Percentiles rank a stretch among this genome's conserved stretches.
phyloP scores from a whole-genome alignment of 2,797 vertebrate species.

The Enteromius paludinosus region DNA sequence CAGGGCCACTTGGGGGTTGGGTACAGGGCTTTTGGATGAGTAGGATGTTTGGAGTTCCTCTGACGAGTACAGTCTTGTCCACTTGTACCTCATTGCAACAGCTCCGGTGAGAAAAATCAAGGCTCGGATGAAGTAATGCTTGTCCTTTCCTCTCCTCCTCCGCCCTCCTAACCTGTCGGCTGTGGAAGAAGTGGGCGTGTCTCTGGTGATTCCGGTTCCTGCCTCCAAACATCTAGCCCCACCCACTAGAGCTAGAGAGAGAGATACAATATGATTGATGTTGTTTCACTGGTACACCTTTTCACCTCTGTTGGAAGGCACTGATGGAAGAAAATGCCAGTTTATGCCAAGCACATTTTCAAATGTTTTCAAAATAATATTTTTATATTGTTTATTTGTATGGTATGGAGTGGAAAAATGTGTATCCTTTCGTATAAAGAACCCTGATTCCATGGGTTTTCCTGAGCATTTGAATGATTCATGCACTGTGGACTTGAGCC shows the following conservation, averaged over 20 bases:
- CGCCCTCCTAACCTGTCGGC: not conserved
- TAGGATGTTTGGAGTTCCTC: slow-evolving; percentile 66
- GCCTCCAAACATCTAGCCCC: not conserved
- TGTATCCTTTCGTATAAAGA: not conserved
- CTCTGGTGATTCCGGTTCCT: not conserved
- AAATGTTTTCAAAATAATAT: too few species aligned
- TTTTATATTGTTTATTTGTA: not conserved
- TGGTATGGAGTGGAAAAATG: slow-evolving; percentile 57
- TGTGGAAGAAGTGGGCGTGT: not conserved
- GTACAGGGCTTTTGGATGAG: slow-evolving; percentile 44
- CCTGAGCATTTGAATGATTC: not conserved
- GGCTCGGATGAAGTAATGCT: slow-evolving; percentile 8
- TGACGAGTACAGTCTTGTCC: slow-evolving; percentile 68
- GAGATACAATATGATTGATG: slow-evolving; percentile 11
- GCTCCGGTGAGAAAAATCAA: slow-evolving; percentile 20
- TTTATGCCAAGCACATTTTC: not conserved
- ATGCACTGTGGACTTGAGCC: not conserved
- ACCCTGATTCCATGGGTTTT: slow-evolving; percentile 2
- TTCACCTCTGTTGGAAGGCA: not conserved
- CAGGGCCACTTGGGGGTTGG: slow-evolving; percentile 46
- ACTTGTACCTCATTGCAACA: not conserved
- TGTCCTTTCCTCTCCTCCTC: not conserved
- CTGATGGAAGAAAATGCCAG: slow-evolving; percentile 66
- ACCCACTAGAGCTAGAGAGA: not conserved
- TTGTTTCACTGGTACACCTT: not conserved